These are phyloP conservation scores for Petrocephalus schoutedeni DNA, from an alignment of 2,797 vertebrate species.

Conservation along the genomic window DNA sequence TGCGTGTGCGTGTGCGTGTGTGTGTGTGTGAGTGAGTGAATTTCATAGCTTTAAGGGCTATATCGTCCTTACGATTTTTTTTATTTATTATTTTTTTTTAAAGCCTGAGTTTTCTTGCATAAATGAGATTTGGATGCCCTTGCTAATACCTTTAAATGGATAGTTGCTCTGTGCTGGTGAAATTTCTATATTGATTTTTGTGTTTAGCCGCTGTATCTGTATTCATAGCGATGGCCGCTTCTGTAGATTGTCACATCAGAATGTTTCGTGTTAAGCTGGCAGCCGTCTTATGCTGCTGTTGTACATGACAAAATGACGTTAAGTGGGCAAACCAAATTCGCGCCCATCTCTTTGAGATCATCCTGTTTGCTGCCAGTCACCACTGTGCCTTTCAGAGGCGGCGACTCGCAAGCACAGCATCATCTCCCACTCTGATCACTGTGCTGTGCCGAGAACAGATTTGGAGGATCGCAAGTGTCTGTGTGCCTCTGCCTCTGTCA, in stretches of 20 bases:
- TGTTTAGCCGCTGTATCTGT: neutral
- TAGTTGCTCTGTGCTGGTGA: neutral
- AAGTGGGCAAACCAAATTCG: neutral
- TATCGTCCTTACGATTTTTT: neutral
- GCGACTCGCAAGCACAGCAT: neutral
- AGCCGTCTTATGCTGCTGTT: neutral
- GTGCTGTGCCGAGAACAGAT: neutral
- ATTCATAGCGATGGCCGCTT: neutral
- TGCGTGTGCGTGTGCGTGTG: neutral
- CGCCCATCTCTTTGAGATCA: neutral
- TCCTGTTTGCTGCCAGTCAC: neutral
- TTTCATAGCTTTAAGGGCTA: neutral
- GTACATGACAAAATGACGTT: neutral
- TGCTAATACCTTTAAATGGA: neutral
- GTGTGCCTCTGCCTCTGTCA: neutral
- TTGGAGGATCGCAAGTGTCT: neutral
- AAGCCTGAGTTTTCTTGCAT: neutral
- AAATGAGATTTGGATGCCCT: neutral
- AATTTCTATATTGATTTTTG: neutral
- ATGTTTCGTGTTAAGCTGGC: neutral
- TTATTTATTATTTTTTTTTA: too few species aligned
- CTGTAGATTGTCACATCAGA: neutral
- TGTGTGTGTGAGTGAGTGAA: neutral
- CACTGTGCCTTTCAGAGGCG: neutral
- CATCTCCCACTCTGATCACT: neutral